Evolutionary conservation across 2,888 invertebrate species (phyloP).

Genomic region (Xylota segnis): DNA sequence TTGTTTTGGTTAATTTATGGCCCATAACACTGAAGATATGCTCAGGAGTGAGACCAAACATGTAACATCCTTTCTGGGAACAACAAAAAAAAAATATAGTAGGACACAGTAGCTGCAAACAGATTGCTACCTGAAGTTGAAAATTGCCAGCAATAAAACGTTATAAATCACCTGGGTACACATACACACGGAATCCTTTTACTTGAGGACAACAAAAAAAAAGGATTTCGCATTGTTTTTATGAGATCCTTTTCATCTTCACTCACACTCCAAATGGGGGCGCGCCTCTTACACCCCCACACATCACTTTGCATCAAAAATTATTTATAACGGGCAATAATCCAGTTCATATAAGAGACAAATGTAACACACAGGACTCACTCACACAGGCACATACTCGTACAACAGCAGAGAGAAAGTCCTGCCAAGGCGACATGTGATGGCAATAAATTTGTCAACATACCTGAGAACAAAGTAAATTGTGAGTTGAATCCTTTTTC

Average conservation of each 20-base stretch:
- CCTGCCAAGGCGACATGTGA: constrained; percentile 71
- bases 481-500: constrained; percentile 70
- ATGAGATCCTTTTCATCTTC: constrained; percentile 70
- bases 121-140: constrained; percentile 79
- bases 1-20: constrained; percentile 72
- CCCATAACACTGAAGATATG: constrained; percentile 51
- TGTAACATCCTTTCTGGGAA: constrained; percentile 50
- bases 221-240: constrained; percentile 74
- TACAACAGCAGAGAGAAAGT: constrained; percentile 11
- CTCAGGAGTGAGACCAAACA: constrained; percentile 17
- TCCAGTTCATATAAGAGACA: constrained; percentile 75
- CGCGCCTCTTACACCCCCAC: constrained; percentile 18
- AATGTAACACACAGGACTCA: constrained; percentile 72
- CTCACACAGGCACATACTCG: constrained; percentile 39
- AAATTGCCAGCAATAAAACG: constrained; percentile 79
- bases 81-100: background rate
- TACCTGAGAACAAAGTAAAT: constrained; percentile 73
- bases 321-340: constrained; percentile 76
- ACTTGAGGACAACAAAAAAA: constrained; percentile 3
- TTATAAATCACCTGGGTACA: constrained; percentile 78
- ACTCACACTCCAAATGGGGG: background rate
- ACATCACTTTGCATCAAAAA: constrained; percentile 75
- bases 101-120: constrained; percentile 64
- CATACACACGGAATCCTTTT: constrained; percentile 5
- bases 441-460: constrained; percentile 75